A percentile compares a stretch with the other conserved stretches of the same genome.
Evolutionary conservation across 2,797 vertebrate species (phyloP).

Genomic region (Menidia menidia): DNA sequence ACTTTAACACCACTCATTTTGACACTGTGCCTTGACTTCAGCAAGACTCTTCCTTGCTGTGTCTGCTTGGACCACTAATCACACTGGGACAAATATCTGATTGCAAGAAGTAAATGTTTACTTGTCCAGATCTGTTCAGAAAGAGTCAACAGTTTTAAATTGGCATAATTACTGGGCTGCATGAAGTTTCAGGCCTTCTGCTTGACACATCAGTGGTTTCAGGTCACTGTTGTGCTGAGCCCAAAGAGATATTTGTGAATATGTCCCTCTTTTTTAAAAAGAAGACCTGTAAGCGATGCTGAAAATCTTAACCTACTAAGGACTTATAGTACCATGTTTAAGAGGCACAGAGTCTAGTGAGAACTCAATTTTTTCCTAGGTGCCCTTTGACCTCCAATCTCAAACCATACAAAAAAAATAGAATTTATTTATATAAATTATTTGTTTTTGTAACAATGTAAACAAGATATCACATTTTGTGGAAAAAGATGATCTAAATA

Average conservation of each 20-base stretch:
- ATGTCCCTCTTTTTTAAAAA: neutral
- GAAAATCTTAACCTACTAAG: too few species aligned
- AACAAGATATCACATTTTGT: neutral
- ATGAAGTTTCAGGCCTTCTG: neutral
- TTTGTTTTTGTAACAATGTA: neutral
- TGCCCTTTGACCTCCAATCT: neutral
- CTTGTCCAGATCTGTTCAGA: neutral
- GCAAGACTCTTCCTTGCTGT: neutral
- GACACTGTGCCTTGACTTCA: neutral
- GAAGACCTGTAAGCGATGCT: neutral
- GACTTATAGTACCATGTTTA: conserved; percentile 2
- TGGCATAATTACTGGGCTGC: too few species aligned
- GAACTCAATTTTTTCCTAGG: neutral
- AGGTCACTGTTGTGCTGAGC: too few species aligned
- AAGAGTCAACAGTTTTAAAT: neutral
- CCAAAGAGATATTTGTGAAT: neutral
- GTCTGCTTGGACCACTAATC: neutral
- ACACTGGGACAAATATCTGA: neutral
- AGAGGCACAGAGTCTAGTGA: conserved; percentile 23
- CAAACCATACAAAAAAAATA: neutral
- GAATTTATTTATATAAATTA: neutral
- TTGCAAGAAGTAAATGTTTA: neutral
- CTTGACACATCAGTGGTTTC: too few species aligned
- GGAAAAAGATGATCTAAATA: neutral
- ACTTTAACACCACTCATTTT: neutral